Conservation (phyloP, 2,888 invertebrate genomes). For the Syrista parreyssii region DNA sequence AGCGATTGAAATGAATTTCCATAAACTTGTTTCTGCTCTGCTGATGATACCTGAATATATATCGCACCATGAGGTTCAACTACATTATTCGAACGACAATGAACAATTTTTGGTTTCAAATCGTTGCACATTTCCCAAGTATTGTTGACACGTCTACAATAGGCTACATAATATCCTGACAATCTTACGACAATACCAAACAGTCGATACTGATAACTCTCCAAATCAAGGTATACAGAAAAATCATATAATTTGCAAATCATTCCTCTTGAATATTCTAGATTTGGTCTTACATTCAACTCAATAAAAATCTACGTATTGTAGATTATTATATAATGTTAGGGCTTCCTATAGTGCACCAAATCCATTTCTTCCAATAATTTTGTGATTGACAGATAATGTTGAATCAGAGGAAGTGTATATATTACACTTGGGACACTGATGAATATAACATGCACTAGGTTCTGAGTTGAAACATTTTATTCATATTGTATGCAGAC, state of each 20-base stretch:
- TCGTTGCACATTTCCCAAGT: constrained; percentile 18
- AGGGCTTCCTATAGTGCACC: too few species aligned
- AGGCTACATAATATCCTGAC: constrained; percentile 18
- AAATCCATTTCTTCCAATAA: constrained; percentile 13
- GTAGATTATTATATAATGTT: too few species aligned
- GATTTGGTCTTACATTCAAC: constrained; percentile 14
- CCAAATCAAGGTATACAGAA: constrained; percentile 12
- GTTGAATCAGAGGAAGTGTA: constrained; percentile 5
- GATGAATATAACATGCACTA: too few species aligned
- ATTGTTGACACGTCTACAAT: constrained; percentile 17
- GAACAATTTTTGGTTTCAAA: constrained; percentile 2
- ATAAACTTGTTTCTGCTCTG: too few species aligned
- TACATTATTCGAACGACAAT: constrained; percentile 1
- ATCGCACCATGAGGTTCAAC: constrained; percentile 19
- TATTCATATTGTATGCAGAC: constrained; percentile 8
- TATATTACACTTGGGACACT: too few species aligned
- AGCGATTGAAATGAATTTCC: too few species aligned
- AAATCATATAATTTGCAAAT: constrained; percentile 11
- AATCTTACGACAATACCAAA: constrained; percentile 11
- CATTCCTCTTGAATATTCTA: background rate
- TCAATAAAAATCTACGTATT: constrained; percentile 20
- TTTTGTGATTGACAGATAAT: constrained; percentile 16
- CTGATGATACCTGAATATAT: constrained; percentile 1
- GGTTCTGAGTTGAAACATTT: too few species aligned
- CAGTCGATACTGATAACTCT: constrained; percentile 13